phyloP scores from a whole-genome alignment of 2,113 vertebrate species.

The Dicerorhinus sumatrensis region DNA sequence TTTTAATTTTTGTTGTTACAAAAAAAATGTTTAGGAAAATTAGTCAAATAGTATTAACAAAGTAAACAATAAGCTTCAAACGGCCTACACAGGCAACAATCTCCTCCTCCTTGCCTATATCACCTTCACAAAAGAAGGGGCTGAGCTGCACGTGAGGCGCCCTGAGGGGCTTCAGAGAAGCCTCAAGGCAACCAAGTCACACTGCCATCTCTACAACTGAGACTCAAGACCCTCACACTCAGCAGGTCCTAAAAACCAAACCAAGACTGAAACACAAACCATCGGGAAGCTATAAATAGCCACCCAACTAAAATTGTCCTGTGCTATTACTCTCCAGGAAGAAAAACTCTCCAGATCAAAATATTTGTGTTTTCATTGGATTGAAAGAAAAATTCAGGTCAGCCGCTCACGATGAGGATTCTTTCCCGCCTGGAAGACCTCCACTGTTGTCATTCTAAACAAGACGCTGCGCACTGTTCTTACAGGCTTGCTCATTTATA shows the following conservation, averaged over 20 bases:
- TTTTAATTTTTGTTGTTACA: neutral
- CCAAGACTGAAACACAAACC: conserved; percentile 38
- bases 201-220: neutral
- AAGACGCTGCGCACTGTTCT: conserved; percentile 71
- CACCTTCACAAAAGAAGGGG: neutral
- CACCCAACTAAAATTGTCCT: neutral
- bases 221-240: too few relatives aligned
- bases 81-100: neutral
- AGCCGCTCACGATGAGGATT: conserved; percentile 76
- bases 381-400: conserved; percentile 70
- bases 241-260: neutral
- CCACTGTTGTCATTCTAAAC: conserved; percentile 72
- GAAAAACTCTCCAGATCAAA: conserved; percentile 79
- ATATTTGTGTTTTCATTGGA: conserved; percentile 80
- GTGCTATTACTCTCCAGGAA: conserved; percentile 66
- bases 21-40: neutral
- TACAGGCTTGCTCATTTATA: conserved; percentile 64
- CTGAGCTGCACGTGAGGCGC: too few relatives aligned
- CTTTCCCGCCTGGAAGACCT: conserved; percentile 76
- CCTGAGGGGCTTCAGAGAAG: neutral
- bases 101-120: neutral
- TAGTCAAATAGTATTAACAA: neutral
- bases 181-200: neutral
- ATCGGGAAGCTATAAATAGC: conserved; percentile 64
- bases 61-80: neutral